Percentiles rank a stretch among this genome's conserved stretches.
Conservation (phyloP, 2,888 invertebrate species). For the Megalurothrips usitatus region DNA sequence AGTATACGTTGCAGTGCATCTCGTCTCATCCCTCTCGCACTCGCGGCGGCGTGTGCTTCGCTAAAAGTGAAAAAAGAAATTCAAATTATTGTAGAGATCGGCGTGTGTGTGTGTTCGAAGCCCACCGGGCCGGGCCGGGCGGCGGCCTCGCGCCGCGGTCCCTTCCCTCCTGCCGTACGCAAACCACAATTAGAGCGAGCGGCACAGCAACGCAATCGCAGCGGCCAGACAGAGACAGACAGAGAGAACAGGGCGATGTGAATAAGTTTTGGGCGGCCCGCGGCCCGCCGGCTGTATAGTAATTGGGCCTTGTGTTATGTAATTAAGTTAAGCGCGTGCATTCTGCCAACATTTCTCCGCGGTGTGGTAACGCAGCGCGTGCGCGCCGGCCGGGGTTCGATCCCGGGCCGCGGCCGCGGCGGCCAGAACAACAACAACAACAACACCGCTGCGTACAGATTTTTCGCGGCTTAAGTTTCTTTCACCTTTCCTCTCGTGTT, state of each 20-base stretch:
- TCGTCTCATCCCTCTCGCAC: too few species aligned
- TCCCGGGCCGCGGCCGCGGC: not conserved
- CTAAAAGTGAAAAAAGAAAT: too few species aligned
- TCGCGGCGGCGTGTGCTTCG: too few species aligned
- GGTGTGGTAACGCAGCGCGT: not conserved
- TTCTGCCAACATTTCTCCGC: not conserved
- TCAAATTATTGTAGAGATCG: too few species aligned
- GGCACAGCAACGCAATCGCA: not conserved
- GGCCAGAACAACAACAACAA: too few species aligned
- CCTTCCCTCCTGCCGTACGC: not conserved
- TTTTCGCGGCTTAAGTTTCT: not conserved
- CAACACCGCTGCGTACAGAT: too few species aligned
- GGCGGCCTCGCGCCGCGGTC: not conserved
- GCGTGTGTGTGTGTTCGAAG: too few species aligned
- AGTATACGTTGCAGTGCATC: too few species aligned
- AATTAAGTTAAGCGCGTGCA: slow-evolving; percentile 22
- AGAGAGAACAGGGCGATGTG: not conserved
- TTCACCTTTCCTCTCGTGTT: not conserved
- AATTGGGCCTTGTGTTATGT: slow-evolving; percentile 1
- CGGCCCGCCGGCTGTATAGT: too few species aligned
- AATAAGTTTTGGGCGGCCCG: slow-evolving; percentile 7
- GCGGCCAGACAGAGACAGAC: not conserved
- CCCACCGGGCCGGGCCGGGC: too few species aligned
- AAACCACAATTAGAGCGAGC: not conserved
- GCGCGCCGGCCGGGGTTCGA: not conserved